Conservation (phyloP, 2,888 invertebrate genomes). For the Leuctra nigra region DNA sequence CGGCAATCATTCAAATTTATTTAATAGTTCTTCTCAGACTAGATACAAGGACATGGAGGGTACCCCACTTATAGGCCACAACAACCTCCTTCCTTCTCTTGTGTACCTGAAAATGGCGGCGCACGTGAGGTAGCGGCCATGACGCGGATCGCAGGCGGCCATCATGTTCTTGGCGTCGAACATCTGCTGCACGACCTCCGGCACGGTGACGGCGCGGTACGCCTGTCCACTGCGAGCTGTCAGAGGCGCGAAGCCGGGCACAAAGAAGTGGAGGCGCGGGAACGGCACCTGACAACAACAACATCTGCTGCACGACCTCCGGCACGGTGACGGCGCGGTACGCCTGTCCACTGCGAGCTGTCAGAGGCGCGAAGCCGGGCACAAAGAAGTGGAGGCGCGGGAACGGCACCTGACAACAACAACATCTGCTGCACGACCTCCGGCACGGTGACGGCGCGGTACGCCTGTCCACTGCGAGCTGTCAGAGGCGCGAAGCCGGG, state of each 20-base stretch:
- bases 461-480: constrained; percentile 49
- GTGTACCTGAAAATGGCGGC: constrained; percentile 53
- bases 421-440: constrained; percentile 54
- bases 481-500: constrained; percentile 63
- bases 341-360: constrained; percentile 51
- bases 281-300: constrained; percentile 55
- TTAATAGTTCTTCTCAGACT: too few species aligned
- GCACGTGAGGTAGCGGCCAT: constrained; percentile 52
- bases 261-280: constrained; percentile 51
- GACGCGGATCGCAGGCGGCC: constrained; percentile 54
- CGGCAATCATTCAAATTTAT: too few species aligned
- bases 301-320: constrained; percentile 52
- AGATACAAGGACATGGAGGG: too few species aligned
- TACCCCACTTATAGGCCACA: too few species aligned
- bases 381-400: constrained; percentile 52
- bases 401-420: constrained; percentile 52
- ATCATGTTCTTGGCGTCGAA: constrained; percentile 59
- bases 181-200: constrained; percentile 51
- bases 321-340: constrained; percentile 47
- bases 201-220: constrained; percentile 46
- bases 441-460: constrained; percentile 45
- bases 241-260: constrained; percentile 60
- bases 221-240: constrained; percentile 53
- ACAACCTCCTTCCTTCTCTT: too few species aligned
- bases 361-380: constrained; percentile 61